Evolutionary conservation across 2,888 invertebrate genomes (phyloP).

Genomic region (Endotricha flammealis): DNA sequence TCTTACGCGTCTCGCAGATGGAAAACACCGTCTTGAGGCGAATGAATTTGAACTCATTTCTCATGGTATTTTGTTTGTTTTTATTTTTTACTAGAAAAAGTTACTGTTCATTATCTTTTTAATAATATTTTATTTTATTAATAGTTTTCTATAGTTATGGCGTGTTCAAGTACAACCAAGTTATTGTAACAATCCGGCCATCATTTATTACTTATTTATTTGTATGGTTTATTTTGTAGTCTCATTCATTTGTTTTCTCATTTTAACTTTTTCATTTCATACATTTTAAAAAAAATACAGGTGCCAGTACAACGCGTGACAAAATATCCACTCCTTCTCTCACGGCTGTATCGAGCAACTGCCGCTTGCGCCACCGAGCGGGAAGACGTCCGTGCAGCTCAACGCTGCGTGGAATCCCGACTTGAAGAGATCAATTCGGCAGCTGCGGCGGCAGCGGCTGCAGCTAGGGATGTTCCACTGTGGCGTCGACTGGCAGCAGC

Average conservation of each 20-base stretch:
- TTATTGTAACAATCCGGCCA: too few relatives aligned
- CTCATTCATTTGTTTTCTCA: too few relatives aligned
- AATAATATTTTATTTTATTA: not conserved
- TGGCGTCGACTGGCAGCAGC: slow-evolving; percentile 92
- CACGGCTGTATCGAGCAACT: slow-evolving; percentile 93
- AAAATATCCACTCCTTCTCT: slow-evolving; percentile 95
- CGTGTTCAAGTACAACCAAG: too few relatives aligned
- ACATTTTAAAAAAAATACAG: slow-evolving; percentile 51
- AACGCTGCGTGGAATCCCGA: slow-evolving; percentile 94
- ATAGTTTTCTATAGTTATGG: too few relatives aligned
- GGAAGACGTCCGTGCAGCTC: slow-evolving; percentile 90
- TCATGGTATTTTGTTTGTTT: slow-evolving; percentile 83
- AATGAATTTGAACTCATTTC: slow-evolving; percentile 98
- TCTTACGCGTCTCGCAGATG: slow-evolving; percentile 97
- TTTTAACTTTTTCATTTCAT: too few relatives aligned
- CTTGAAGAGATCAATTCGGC: slow-evolving; percentile 96
- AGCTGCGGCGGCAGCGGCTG: slow-evolving; percentile 93
- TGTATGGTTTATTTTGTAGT: too few relatives aligned
- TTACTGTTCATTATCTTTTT: not conserved
- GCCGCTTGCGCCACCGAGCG: slow-evolving; percentile 90
- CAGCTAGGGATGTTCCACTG: slow-evolving; percentile 90
- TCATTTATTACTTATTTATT: too few relatives aligned
- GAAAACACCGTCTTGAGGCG: slow-evolving; percentile 94
- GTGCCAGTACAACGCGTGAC: slow-evolving; percentile 98
- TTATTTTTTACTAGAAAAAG: too few relatives aligned